phyloP scores from a whole-genome alignment of 2,797 vertebrate species.

The Eospalax fontanierii region DNA sequence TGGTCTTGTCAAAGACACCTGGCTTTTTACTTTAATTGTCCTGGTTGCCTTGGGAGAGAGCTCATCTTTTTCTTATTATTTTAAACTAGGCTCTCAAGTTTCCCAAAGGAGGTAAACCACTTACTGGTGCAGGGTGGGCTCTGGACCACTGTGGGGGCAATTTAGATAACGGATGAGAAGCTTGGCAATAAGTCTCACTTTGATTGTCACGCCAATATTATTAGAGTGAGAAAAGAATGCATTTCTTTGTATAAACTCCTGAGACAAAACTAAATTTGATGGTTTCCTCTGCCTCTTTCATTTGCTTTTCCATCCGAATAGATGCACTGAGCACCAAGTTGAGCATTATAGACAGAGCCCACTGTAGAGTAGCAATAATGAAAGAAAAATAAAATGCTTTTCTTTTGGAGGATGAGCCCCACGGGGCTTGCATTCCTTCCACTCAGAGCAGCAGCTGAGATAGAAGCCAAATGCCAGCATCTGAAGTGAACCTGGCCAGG shows the following conservation, averaged over 20 bases:
- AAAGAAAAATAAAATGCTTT: constrained; percentile 82
- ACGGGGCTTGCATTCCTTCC: constrained; percentile 75
- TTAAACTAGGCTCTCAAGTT: constrained; percentile 69
- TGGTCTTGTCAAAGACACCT: constrained; percentile 56
- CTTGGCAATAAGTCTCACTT: constrained; percentile 64
- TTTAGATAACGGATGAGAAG: constrained; percentile 67
- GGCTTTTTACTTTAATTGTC: constrained; percentile 72
- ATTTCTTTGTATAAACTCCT: constrained; percentile 75
- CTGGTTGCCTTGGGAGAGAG: constrained; percentile 26
- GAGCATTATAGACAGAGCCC: constrained; percentile 26
- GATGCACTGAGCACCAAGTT: constrained; percentile 78
- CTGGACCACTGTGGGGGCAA: constrained; percentile 28
- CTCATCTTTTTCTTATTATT: constrained; percentile 76
- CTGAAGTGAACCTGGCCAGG: constrained; percentile 42
- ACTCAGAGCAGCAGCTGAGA: constrained; percentile 72
- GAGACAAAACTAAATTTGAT: constrained; percentile 84
- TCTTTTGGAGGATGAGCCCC: constrained; percentile 79
- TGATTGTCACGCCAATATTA: constrained; percentile 69
- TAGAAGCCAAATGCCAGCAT: constrained; percentile 59
- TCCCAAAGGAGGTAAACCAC: constrained; percentile 37
- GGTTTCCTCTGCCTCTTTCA: constrained; percentile 83
- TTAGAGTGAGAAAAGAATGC: constrained; percentile 64
- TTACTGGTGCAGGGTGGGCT: constrained; percentile 8
- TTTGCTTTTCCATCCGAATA: constrained; percentile 85
- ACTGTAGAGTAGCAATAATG: constrained; percentile 21